Evolutionary conservation across 2,888 invertebrate genomes (phyloP), one percentile per base, ranked within the genome.

Genomic region (Ectropis crepuscularia): DNA sequence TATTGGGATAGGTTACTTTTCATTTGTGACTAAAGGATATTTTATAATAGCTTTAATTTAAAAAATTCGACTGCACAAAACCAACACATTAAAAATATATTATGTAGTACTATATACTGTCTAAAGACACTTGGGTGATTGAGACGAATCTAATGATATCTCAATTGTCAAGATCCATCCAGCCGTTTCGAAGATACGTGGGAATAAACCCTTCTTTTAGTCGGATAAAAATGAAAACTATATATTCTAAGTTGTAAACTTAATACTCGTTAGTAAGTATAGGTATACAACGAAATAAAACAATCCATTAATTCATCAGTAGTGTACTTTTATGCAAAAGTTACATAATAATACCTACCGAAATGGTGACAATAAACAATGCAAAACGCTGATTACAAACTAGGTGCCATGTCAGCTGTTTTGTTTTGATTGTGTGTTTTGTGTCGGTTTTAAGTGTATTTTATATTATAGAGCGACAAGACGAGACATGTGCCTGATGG

Each of bases 211-310:
- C n/a, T n/a, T n/a, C n/a, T n/a, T n/a, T n/a, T n/a, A n/a, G n/a
- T n/a, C n/a, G n/a, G n/a, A n/a, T 45, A 6, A 9, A 45, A 5
- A 45, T 45, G 5, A 45, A 45, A 45, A 41, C 41, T 9, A 41
- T 10, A 6, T 41, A 10, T 6, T 5, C 5, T 5, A 45, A 45
- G 45, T 11, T 45, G 10, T 11, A 45, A 45, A 45, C 45, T n/a
- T n/a, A 45, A 11, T 6, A 11, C 2, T 9, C 2, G 6, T 6
- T 11, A 6, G 11, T 6, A 45, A 6, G 11, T 45, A 5, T 45
- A n/a, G 43, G 53, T 36, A 53, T 53, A 53, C 36, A 45, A 43
- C 8, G 9, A 37, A 43, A 43, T 12, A 53, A 53, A 43, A 53
- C 53, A 53, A 53, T 53, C 28, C 11, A 36, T 53, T 7, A 8